Percentiles rank a stretch among this genome's conserved stretches.
Conservation (phyloP, 2,888 invertebrate genomes). For the Amiota minor region DNA sequence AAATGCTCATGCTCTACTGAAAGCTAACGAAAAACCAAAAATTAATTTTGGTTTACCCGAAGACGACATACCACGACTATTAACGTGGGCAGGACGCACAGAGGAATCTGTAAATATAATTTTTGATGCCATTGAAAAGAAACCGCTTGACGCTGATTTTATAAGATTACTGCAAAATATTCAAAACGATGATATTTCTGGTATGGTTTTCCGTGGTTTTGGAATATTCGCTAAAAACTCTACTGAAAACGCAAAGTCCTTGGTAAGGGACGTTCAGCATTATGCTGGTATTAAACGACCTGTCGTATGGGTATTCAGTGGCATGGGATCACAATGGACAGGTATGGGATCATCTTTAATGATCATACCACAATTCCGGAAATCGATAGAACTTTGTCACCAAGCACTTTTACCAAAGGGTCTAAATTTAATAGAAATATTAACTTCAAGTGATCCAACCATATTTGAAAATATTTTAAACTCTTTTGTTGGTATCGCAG, state of each 20-base stretch:
- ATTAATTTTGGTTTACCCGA: constrained; percentile 77
- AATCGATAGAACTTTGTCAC: constrained; percentile 79
- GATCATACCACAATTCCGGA: constrained; percentile 82
- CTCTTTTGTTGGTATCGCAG: constrained; percentile 84
- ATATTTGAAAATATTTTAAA: constrained; percentile 80
- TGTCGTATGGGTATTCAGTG: constrained; percentile 92
- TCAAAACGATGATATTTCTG: constrained; percentile 76
- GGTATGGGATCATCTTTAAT: constrained; percentile 87
- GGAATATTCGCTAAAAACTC: constrained; percentile 74
- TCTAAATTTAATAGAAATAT: constrained; percentile 78
- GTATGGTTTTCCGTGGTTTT: constrained; percentile 86
- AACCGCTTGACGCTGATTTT: constrained; percentile 78
- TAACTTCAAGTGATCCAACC: constrained; percentile 78
- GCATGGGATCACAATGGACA: constrained; percentile 92
- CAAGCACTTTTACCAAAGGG: constrained; percentile 77
- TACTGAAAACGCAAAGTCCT: constrained; percentile 53
- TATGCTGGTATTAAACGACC: constrained; percentile 80
- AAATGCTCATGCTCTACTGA: constrained; percentile 77
- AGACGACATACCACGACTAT: constrained; percentile 82
- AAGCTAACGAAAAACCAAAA: constrained; percentile 62
- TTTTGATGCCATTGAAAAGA: constrained; percentile 78
- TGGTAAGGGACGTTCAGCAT: constrained; percentile 76
- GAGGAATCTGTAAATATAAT: constrained; percentile 82
- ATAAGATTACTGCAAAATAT: constrained; percentile 78
- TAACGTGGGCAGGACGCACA: constrained; percentile 85